phyloP scores from a whole-genome alignment of 2,888 invertebrate genomes.

The Helleia helle region DNA sequence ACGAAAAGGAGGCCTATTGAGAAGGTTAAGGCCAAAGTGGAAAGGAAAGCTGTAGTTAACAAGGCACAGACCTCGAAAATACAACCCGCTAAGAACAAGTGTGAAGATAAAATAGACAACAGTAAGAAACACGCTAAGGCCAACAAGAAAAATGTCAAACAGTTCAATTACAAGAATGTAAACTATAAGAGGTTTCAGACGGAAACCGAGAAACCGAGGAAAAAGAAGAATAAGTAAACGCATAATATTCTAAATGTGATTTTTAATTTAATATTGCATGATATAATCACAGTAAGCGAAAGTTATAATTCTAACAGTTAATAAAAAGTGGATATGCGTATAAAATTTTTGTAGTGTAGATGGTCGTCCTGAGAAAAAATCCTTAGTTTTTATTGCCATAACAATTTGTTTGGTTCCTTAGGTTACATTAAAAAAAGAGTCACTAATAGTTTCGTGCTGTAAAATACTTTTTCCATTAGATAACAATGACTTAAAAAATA shows the following conservation, averaged over 20 bases:
- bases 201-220: slow-evolving; percentile 35
- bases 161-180: slow-evolving; percentile 37
- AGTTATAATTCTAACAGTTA: no score
- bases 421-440: no score
- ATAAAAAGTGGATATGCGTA: no score
- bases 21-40: slow-evolving; percentile 25
- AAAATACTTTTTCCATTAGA: no score
- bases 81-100: slow-evolving; percentile 10
- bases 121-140: slow-evolving; percentile 15
- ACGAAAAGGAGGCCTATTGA: slow-evolving; percentile 27
- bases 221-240: slow-evolving; percentile 22
- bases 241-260: background rate
- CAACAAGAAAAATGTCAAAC: slow-evolving; percentile 24
- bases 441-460: no score
- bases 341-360: no score
- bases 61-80: slow-evolving; percentile 1
- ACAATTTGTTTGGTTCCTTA: no score
- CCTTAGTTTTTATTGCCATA: no score
- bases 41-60: slow-evolving; percentile 19
- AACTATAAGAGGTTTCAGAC: slow-evolving; percentile 48
- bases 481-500: no score
- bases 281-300: no score
- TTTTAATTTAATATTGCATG: background rate
- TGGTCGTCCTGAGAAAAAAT: no score
- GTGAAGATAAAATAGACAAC: slow-evolving; percentile 6